Base-by-base conservation (phyloP, 2,888 invertebrate species). In the Strigamia maritima region DNA sequence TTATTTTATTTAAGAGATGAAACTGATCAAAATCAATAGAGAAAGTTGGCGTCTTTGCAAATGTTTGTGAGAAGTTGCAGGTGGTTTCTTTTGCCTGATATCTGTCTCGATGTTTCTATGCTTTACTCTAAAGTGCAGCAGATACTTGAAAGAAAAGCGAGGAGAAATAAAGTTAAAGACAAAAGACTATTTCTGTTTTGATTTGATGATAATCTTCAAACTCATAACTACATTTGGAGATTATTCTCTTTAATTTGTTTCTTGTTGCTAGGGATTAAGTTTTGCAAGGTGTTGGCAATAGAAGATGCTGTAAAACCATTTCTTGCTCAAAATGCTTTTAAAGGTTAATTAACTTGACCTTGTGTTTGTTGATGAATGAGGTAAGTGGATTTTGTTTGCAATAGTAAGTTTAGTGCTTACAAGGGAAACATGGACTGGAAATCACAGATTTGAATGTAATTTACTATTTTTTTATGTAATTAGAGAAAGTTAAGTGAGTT, bases 61-160 rank as follows among this genome's bases (percentile, higher is more conserved):
- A 70, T 70, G 70, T 70, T 70, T 70, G 70, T 70, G 70, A 26
- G 70, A 70, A 70, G 70, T 70, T 70, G 70, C 70, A 70, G 70
- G 70, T 70, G 70, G 70, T 70, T 70, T 28, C 10, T 70, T 14
- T 70, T 70, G 12, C 70, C 14, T 70, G 70, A 70, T 70, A 28
- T 70, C 70, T 70, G 70, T 70, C 70, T 70, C 14, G 60, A 26
- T 54, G 54, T n/a, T 54, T 54, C 54, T 26, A 26, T 28, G 14
- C 14, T 28, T 10, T 6, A 14, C 26, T 16, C 26, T 14, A 26
- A 70, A 70, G 70, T 70, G 70, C 70, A 70, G 2, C 28, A 24
- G 70, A 70, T 70, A 26, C 70, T 70, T 70, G 24, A 28, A 28
- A 26, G 14, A 28, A 24, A 28, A 14, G 0, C 2, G 12, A 12